Evolutionary conservation across 2,113 vertebrate genomes (phyloP).

Genomic region (Zapus hudsonius): DNA sequence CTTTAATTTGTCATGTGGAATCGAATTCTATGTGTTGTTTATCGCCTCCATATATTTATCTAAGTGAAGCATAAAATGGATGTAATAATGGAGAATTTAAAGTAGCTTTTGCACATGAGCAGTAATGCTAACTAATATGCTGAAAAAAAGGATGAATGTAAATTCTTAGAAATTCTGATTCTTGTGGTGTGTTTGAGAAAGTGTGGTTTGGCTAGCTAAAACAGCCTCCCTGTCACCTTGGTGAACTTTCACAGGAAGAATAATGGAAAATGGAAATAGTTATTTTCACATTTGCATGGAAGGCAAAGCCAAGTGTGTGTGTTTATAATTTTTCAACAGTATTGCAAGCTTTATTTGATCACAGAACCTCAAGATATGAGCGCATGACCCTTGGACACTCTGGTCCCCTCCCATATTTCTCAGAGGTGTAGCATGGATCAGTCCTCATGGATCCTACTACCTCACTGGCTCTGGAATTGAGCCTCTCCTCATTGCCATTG

Average conservation of each 20-base stretch:
- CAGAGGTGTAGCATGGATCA: not conserved
- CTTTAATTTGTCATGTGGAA: slow-evolving; percentile 80
- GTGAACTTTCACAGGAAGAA: not conserved
- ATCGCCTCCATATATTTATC: slow-evolving; percentile 80
- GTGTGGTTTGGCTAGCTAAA: not conserved
- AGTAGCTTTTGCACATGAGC: slow-evolving; percentile 77
- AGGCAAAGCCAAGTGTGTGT: not conserved
- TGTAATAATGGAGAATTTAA: slow-evolving; percentile 79
- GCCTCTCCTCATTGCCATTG: not conserved
- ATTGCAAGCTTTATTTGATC: not conserved
- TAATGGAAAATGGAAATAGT: not conserved
- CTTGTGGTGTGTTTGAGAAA: slow-evolving; percentile 33
- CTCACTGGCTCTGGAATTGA: not conserved
- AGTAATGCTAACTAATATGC: slow-evolving; percentile 75
- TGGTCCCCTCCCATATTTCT: not conserved
- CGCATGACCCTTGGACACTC: not conserved
- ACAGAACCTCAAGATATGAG: not conserved
- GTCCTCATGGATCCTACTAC: not conserved
- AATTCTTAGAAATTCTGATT: slow-evolving; percentile 67
- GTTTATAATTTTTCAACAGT: slow-evolving; percentile 18
- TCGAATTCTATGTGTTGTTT: slow-evolving; percentile 76
- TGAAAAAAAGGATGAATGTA: slow-evolving; percentile 66
- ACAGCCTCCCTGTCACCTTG: not conserved
- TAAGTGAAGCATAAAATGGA: slow-evolving; percentile 78
- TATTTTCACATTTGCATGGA: not conserved